Conservation (phyloP, 2,797 vertebrate species). For the Balearica regulorum region DNA sequence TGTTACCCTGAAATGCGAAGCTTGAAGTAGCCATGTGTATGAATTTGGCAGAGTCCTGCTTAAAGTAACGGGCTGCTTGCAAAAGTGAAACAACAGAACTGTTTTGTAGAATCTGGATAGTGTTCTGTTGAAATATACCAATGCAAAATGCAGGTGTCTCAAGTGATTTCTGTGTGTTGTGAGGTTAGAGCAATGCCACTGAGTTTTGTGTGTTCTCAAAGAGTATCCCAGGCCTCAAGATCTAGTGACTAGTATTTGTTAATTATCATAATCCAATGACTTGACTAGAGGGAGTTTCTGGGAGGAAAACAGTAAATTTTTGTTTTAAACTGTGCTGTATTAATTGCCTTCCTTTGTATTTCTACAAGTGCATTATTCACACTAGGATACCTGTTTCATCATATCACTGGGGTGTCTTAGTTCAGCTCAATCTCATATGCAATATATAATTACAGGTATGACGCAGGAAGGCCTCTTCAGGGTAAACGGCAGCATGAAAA, state of each 20-base stretch:
- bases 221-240: not conserved
- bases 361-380: not conserved
- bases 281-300: not conserved
- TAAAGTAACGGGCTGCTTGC: not conserved
- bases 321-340: not conserved
- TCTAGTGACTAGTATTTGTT: not conserved
- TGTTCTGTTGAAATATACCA: not conserved
- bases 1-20: not conserved
- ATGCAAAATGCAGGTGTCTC: not conserved
- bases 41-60: not conserved
- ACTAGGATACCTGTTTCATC: not conserved
- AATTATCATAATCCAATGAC: not conserved
- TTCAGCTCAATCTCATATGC: not conserved
- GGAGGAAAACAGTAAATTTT: not conserved
- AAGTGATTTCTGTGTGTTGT: not conserved
- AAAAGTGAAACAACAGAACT: not conserved
- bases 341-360: not conserved
- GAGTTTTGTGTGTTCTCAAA: not conserved
- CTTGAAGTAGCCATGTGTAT: not conserved
- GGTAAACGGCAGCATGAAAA: constrained; percentile 86
- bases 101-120: not conserved
- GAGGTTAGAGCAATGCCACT: not conserved
- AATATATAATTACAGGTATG: constrained; percentile 75
- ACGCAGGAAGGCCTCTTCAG: constrained; percentile 91
- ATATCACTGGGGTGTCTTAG: not conserved